phyloP scores from a whole-genome alignment of 1,140 invertebrate species.

The Charaxes varanes region DNA sequence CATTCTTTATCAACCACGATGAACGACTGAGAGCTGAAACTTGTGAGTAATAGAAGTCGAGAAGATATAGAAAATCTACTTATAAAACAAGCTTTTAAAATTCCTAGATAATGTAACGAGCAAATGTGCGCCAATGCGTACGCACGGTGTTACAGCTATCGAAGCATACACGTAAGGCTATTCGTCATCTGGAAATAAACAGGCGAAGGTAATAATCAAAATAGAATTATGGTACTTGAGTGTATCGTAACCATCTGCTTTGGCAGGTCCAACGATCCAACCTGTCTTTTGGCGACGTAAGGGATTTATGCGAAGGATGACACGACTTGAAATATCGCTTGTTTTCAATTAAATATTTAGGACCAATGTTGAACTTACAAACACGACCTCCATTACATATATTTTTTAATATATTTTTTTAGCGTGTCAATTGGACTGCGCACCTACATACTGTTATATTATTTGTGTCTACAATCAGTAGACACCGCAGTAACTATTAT shows the following conservation, averaged over 20 bases:
- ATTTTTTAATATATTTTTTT: too few species aligned
- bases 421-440: too few species aligned
- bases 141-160: constrained; percentile 41
- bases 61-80: constrained; percentile 25
- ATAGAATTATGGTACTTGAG: constrained; percentile 66
- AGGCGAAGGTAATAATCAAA: constrained; percentile 69
- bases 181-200: constrained; percentile 70
- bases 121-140: constrained; percentile 35
- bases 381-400: too few species aligned
- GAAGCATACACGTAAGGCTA: constrained; percentile 43
- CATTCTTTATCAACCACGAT: constrained; percentile 10
- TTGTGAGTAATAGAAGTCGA: constrained; percentile 24
- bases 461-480: too few species aligned
- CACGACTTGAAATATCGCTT: background rate
- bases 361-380: too few species aligned
- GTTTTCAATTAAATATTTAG: too few species aligned
- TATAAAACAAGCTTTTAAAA: constrained; percentile 66
- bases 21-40: constrained; percentile 18
- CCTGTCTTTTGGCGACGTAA: constrained; percentile 38
- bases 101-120: constrained; percentile 67
- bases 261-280: constrained; percentile 50
- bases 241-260: constrained; percentile 61
- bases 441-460: too few species aligned
- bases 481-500: too few species aligned
- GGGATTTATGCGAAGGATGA: constrained; percentile 44